phyloP scores from a whole-genome alignment of 2,113 vertebrate species.

The Orthochromis malagaraziensis region DNA sequence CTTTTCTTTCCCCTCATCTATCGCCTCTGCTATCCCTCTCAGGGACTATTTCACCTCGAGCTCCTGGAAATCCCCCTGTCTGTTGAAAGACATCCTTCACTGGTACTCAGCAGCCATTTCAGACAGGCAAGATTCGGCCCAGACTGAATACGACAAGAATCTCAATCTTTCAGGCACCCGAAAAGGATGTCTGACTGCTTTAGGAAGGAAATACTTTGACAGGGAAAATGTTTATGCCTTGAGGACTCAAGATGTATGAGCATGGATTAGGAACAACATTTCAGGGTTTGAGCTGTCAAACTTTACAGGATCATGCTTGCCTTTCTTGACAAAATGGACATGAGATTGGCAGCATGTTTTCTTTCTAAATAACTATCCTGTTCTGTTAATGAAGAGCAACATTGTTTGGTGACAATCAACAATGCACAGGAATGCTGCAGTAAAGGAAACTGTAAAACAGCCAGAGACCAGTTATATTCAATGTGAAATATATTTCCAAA shows the following conservation, averaged over 20 bases:
- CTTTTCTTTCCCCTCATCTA: conserved; percentile 25
- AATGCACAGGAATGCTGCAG: background rate
- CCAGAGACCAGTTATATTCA: background rate
- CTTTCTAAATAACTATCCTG: conserved; percentile 20
- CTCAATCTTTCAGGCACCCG: conserved; percentile 40
- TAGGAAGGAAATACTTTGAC: conserved; percentile 48
- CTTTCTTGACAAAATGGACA: conserved; percentile 19
- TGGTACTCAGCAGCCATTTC: conserved; percentile 54
- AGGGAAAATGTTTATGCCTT: conserved; percentile 34
- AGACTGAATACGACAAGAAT: conserved; percentile 39
- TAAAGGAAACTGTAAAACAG: background rate
- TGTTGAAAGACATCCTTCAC: conserved; percentile 57
- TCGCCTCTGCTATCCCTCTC: conserved; percentile 22
- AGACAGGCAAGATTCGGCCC: conserved; percentile 42
- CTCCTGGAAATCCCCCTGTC: conserved; percentile 51
- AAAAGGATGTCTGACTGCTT: conserved; percentile 40
- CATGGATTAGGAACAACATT: conserved; percentile 21
- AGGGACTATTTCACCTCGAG: conserved; percentile 42
- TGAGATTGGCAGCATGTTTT: conserved; percentile 18
- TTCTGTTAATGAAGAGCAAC: background rate
- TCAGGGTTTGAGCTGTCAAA: conserved; percentile 3
- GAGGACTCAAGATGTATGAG: background rate
- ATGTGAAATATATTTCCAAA: background rate
- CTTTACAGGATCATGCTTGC: conserved; percentile 19
- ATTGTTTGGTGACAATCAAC: conserved; percentile 18